Base-by-base conservation (phyloP, 2,888 invertebrate species). In the Dasysyrphus albostriatus region DNA sequence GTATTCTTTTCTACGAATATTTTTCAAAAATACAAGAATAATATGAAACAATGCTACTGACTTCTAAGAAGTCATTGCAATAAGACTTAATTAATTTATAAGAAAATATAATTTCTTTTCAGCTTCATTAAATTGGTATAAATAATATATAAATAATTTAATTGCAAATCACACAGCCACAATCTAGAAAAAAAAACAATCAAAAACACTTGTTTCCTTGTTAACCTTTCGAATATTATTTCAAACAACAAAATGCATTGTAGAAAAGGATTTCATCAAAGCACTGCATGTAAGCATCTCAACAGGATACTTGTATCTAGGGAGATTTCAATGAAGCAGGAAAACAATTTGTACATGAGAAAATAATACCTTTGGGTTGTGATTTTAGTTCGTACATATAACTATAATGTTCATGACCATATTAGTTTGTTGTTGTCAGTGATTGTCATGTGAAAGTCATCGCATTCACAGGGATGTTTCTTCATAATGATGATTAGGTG, bases 341-440 rank as follows among this genome's bases (percentile, higher is more conserved):
- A 34, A 34, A 37, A 56, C 34, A 34, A 59, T 37, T 19, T 58
- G 34, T 58, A 5, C 4, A n/a, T 14, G 32, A 10, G 5, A 16
- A 32, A 9, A 58, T 10, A 34, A 58, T 58, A 19, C 39, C 37
- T 12, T 59, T 39, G 59, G 6, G 59, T 32, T 29, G 54, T 54
- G 29, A 54, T 29, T 54, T 24, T 6, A 54, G 16, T 16, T 10
- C 1, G 4, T 10, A 58, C 24, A 24, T 24, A 24, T 24, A n/a
- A n/a, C n/a, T n/a, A 24, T 24, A 24, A 24, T 24, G 24, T 24
- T n/a, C n/a, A 24, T 24, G 24, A 2, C 1, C 3, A 24, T 24
- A 24, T 24, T 32, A 16, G 10, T 34, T 24, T 24, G 24, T 24
- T 24, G 24, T 24, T 59, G 59, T 19, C 59, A 29, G 29, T 54